Base-by-base conservation (phyloP, 64 coral and sea anemone species). In the Actinia tenebrosa region DNA sequence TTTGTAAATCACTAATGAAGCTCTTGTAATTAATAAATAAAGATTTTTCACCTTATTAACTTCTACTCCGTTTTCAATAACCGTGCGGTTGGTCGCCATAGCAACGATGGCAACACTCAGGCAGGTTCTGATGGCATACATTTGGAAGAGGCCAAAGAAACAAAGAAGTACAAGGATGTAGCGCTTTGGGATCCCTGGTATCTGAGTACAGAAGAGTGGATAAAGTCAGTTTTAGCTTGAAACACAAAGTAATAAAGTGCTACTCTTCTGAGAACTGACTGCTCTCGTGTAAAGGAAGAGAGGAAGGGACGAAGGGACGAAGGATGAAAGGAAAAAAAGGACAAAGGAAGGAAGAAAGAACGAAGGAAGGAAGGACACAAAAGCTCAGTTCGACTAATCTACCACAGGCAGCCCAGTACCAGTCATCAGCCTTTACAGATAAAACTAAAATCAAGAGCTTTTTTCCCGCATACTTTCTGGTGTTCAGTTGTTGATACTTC, bases 101-200 rank as follows among this genome's bases (percentile, higher is more conserved):
- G 92, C 88, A 43, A 94, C 92, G 60, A 94, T 94, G 37, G 88
- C 88, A 19, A 94, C 89, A 25, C 88, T 94, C 14, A 94, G 85
- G 56, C 89, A 94, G 60, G 89, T 94, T 43, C 92, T 62, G 45
- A 94, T 71, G 59, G 88, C 89, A 43, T 94, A 94, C 92, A 94
- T 94, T 68, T 94, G 89, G 66, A 94, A 94, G 53, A 87, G 85
- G 22, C 88, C 92, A 80, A 88, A 87, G 20, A 89, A 86, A 11
- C 77, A 82, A 17, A 94, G 80, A 19, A 84, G 78, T 30, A 94
- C 53, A 43, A 94, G 55, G 22, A 94, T 75, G 80, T 91, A 91
- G 59, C 92, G 89, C 80, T 87, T 90, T 5, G 92, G 88, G 56
- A 94, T 45, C 10, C 46, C 56, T 45, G 56, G 80, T n/a, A 89